Conservation (phyloP, 1,140 invertebrate genomes). For the Zaprionus lachaisei region DNA sequence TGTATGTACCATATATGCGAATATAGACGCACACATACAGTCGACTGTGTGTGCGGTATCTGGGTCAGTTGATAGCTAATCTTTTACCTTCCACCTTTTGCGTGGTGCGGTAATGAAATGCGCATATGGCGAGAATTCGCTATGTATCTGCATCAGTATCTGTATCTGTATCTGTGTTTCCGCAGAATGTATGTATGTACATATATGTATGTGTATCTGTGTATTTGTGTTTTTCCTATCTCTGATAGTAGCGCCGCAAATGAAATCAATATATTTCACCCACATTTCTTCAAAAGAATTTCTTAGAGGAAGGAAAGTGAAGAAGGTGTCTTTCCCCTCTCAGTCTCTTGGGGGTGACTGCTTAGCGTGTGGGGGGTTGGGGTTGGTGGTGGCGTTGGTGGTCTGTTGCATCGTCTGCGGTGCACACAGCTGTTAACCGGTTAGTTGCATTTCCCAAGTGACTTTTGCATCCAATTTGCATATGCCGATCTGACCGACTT, state of each 20-base stretch:
- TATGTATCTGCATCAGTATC: constrained; percentile 1
- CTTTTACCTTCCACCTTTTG: constrained; percentile 43
- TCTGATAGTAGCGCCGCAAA: constrained; percentile 13
- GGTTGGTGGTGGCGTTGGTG: background rate
- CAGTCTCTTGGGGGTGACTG: background rate
- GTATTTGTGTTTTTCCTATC: background rate
- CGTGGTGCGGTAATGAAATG: constrained; percentile 49
- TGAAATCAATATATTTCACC: constrained; percentile 50
- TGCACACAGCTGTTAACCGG: constrained; percentile 33
- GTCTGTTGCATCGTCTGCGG: too few relatives aligned
- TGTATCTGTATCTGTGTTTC: background rate
- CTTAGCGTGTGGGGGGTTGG: background rate
- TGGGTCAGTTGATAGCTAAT: constrained; percentile 52
- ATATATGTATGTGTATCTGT: background rate
- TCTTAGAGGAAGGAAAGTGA: background rate
- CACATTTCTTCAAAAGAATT: constrained; percentile 28
- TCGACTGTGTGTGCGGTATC: constrained; percentile 10
- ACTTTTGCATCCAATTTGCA: constrained; percentile 46
- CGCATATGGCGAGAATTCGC: constrained; percentile 32
- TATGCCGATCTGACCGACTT: constrained; percentile 44
- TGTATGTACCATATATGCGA: background rate
- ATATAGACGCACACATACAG: background rate
- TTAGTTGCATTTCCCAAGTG: constrained; percentile 32
- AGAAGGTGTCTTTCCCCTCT: background rate
- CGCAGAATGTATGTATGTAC: background rate